Evolutionary conservation across 2,797 vertebrate genomes (phyloP).

Genomic region (Centropyge bicolor): DNA sequence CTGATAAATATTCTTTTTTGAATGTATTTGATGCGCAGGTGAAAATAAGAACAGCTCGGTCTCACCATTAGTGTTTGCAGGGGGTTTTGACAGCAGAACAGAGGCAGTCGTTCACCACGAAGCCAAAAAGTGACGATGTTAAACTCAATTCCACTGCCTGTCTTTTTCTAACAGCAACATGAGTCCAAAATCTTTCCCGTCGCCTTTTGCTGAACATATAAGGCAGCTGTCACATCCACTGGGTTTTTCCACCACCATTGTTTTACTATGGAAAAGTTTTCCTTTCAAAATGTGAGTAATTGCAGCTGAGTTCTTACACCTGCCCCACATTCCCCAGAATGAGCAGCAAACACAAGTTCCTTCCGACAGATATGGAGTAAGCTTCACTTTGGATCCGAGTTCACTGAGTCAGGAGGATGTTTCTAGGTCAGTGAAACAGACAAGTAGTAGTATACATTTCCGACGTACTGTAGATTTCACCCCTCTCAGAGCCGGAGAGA

Average conservation of each 20-base stretch:
- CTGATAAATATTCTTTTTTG: background rate
- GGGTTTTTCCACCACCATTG: background rate
- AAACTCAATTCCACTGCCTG: too few relatives aligned
- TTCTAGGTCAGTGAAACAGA: constrained; percentile 76
- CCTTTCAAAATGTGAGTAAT: constrained; percentile 19
- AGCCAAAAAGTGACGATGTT: background rate
- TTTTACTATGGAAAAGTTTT: constrained; percentile 1
- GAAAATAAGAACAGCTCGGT: background rate
- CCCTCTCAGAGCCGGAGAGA: constrained; percentile 2
- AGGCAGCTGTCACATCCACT: constrained; percentile 9
- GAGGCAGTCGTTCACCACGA: constrained; percentile 14
- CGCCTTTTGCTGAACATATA: background rate
- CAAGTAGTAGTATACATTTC: constrained; percentile 43
- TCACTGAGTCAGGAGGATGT: constrained; percentile 59
- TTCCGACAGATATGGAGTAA: constrained; percentile 61
- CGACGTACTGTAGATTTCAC: constrained; percentile 34
- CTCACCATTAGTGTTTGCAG: background rate
- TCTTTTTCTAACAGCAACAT: background rate
- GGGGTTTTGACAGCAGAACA: background rate
- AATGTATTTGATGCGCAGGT: background rate
- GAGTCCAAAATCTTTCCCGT: background rate
- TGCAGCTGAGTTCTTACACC: constrained; percentile 24
- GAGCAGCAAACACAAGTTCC: constrained; percentile 44
- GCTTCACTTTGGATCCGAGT: constrained; percentile 62
- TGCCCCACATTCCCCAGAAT: constrained; percentile 39